Conservation (phyloP, 2,113 vertebrate species). For the Nycticebus coucang region DNA sequence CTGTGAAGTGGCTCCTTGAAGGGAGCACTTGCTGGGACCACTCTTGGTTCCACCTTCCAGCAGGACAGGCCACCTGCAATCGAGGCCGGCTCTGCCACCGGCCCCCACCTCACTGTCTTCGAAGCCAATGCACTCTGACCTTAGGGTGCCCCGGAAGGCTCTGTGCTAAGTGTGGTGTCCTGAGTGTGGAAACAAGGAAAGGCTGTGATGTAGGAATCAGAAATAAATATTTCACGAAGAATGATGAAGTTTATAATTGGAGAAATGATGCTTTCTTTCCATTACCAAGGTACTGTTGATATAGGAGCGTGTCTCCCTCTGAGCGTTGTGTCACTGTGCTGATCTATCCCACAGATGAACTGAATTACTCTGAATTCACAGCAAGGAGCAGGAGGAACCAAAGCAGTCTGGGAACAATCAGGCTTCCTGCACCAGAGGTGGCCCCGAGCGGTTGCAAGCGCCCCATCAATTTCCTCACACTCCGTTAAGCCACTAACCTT, state of each 20-base stretch:
- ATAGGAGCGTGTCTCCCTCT: not conserved
- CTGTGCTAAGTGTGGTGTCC: rapidly evolving
- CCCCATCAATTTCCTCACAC: not conserved
- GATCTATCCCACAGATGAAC: not conserved
- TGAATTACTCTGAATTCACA: not conserved
- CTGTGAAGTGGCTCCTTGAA: rapidly evolving
- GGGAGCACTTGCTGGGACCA: rapidly evolving
- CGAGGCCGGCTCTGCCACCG: rapidly evolving
- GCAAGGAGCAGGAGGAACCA: rapidly evolving
- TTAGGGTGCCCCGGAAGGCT: rapidly evolving
- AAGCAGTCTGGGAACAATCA: not conserved
- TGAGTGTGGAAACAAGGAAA: not conserved
- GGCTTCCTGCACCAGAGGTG: not conserved
- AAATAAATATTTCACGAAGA: not conserved
- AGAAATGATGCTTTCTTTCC: not conserved
- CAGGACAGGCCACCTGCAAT: not conserved
- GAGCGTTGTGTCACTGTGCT: not conserved
- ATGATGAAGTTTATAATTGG: not conserved
- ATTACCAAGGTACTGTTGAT: not conserved
- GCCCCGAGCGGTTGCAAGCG: not conserved
- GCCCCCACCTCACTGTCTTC: not conserved
- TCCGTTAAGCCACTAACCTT: slow-evolving; percentile 6
- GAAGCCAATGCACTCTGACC: rapidly evolving
- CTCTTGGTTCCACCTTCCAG: not conserved
- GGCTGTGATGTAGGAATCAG: rapidly evolving